Evolutionary conservation across 2,113 vertebrate species (phyloP).

Genomic region (Ancistrus triradiatus): DNA sequence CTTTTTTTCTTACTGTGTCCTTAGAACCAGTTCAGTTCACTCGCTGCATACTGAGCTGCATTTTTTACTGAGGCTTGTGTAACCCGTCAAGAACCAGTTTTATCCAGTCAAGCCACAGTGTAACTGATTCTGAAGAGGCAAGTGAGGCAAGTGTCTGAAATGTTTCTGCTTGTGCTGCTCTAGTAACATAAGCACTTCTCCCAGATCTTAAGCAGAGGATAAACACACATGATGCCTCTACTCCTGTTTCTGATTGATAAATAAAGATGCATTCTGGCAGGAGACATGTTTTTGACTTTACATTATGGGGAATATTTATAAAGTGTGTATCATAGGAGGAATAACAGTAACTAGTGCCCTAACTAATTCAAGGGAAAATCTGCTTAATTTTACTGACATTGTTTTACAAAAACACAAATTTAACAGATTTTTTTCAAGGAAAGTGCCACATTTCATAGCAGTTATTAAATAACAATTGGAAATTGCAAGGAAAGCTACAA

Average conservation of each 20-base stretch:
- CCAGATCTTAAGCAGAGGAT: slow-evolving; percentile 21
- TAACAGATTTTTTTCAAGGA: too few species aligned
- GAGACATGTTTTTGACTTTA: too few species aligned
- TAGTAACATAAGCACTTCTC: slow-evolving; percentile 52
- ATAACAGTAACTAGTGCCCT: too few species aligned
- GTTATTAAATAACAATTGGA: too few species aligned
- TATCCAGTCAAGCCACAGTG: slow-evolving; percentile 61
- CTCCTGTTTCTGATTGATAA: neutral
- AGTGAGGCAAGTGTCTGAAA: slow-evolving; percentile 39
- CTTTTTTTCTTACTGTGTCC: neutral
- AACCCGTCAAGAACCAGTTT: slow-evolving; percentile 62
- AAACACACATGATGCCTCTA: neutral
- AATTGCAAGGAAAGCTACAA: too few species aligned
- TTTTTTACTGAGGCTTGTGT: slow-evolving; percentile 54
- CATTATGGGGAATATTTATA: too few species aligned
- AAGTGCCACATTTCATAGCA: too few species aligned
- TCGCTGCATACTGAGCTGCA: slow-evolving; percentile 4
- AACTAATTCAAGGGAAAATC: too few species aligned
- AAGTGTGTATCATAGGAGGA: too few species aligned
- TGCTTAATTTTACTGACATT: too few species aligned
- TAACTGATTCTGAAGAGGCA: slow-evolving; percentile 33
- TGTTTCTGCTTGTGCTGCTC: slow-evolving; percentile 50
- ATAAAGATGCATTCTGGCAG: slow-evolving; percentile 14
- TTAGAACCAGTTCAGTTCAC: slow-evolving; percentile 13
- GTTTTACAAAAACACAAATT: too few species aligned